These are phyloP conservation scores for Heterohyrax brucei DNA, from an alignment of 2,797 vertebrate genomes.

Conservation along the genomic window DNA sequence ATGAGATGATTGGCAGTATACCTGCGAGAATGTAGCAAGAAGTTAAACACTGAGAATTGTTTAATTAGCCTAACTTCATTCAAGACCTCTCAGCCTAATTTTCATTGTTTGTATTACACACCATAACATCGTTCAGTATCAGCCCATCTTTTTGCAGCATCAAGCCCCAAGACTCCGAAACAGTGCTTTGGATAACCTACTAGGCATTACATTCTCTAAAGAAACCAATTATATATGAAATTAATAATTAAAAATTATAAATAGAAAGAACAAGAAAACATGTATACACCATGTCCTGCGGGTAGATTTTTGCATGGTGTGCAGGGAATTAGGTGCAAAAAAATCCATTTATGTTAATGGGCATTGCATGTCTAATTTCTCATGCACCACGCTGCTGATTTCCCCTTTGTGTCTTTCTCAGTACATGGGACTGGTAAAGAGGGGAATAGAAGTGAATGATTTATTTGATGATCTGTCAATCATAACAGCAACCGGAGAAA, in stretches of 20 bases:
- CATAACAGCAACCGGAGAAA: slow-evolving; percentile 91
- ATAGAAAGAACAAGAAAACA: slow-evolving; percentile 92
- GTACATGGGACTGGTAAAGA: slow-evolving; percentile 86
- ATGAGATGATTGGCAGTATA: slow-evolving; percentile 82
- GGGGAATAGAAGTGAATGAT: slow-evolving; percentile 87
- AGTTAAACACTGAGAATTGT: slow-evolving; percentile 82
- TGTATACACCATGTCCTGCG: slow-evolving; percentile 88
- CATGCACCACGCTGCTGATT: slow-evolving; percentile 84
- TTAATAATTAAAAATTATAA: slow-evolving; percentile 92
- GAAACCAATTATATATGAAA: slow-evolving; percentile 90
- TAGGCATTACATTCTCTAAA: slow-evolving; percentile 89
- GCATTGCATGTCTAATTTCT: slow-evolving; percentile 90
- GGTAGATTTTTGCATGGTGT: slow-evolving; percentile 88
- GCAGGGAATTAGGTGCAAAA: slow-evolving; percentile 92
- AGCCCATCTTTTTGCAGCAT: slow-evolving; percentile 81
- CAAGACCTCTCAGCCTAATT: slow-evolving; percentile 73
- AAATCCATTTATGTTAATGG: slow-evolving; percentile 92
- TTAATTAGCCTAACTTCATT: slow-evolving; percentile 79
- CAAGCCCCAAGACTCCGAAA: slow-evolving; percentile 86
- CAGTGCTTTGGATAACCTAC: slow-evolving; percentile 88
- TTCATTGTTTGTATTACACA: slow-evolving; percentile 77
- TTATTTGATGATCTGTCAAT: slow-evolving; percentile 92
- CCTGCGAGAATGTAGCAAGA: slow-evolving; percentile 74
- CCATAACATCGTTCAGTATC: slow-evolving; percentile 76
- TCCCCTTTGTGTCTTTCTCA: slow-evolving; percentile 89